These are phyloP conservation scores for Brachyhypopomus occidentalis DNA, from an alignment of 2,113 vertebrate species.

Conservation along the genomic window DNA sequence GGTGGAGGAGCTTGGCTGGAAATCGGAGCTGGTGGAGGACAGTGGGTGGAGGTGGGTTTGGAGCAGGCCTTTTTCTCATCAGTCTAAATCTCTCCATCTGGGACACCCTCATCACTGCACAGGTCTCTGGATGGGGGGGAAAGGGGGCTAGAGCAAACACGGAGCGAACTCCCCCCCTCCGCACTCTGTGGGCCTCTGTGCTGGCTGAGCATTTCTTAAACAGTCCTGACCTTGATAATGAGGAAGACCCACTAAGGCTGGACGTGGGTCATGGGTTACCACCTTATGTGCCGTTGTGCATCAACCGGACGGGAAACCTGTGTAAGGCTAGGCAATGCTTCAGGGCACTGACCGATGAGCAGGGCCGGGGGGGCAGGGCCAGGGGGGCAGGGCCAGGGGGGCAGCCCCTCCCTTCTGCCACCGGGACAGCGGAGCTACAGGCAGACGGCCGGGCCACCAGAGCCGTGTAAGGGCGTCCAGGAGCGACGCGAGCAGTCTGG, in stretches of 20 bases:
- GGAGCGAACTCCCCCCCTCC: not conserved
- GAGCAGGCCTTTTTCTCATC: constrained; percentile 63
- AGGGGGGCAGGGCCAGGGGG: not conserved
- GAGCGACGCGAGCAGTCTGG: constrained; percentile 9
- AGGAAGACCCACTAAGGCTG: too few species aligned
- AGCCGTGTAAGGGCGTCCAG: constrained; percentile 4
- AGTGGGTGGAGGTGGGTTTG: constrained; percentile 5
- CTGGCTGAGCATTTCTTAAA: not conserved
- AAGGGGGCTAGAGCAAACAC: constrained; percentile 52
- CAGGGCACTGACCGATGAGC: too few species aligned
- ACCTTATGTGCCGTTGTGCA: too few species aligned
- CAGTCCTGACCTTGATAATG: too few species aligned
- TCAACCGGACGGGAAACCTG: too few species aligned
- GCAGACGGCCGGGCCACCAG: constrained; percentile 27
- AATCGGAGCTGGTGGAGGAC: constrained; percentile 37
- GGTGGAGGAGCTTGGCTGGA: constrained; percentile 41
- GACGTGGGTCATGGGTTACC: too few species aligned
- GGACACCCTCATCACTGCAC: constrained; percentile 45
- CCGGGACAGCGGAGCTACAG: not conserved
- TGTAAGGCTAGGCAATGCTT: too few species aligned
- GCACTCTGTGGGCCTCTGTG: not conserved
- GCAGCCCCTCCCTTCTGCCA: not conserved
- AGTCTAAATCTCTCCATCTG: constrained; percentile 62
- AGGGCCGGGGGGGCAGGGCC: too few species aligned
- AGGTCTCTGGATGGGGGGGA: not conserved